Conservation (phyloP, 2,888 invertebrate species). For the Caenorhabditis drosophilae region DNA sequence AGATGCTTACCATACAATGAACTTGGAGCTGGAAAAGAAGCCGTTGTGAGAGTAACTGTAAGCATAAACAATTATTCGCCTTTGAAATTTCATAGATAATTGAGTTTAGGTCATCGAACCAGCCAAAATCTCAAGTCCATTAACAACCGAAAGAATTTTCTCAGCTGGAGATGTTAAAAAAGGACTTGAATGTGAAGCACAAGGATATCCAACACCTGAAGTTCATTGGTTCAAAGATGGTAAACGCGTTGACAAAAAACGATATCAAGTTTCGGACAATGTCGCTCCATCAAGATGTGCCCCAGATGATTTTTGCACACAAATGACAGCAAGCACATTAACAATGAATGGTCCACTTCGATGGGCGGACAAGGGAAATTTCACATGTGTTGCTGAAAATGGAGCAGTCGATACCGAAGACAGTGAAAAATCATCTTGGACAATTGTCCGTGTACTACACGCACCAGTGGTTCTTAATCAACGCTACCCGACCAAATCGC, state of each 20-base stretch:
- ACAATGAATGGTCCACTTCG: slow-evolving; percentile 74
- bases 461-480: slow-evolving; percentile 63
- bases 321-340: slow-evolving; percentile 47
- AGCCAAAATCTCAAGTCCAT: slow-evolving; percentile 54
- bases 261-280: slow-evolving; percentile 16
- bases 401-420: slow-evolving; percentile 73
- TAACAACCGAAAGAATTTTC: slow-evolving; percentile 52
- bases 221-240: slow-evolving; percentile 64
- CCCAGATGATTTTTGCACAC: slow-evolving; percentile 47
- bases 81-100: not conserved
- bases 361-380: slow-evolving; percentile 88
- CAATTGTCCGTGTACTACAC: slow-evolving; percentile 54
- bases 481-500: slow-evolving; percentile 43
- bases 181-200: slow-evolving; percentile 61
- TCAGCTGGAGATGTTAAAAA: slow-evolving; percentile 46
- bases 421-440: slow-evolving; percentile 43
- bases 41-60: slow-evolving; percentile 78
- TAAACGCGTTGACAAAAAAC: slow-evolving; percentile 16
- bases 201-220: slow-evolving; percentile 60
- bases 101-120: slow-evolving; percentile 56
- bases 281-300: slow-evolving; percentile 40
- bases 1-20: slow-evolving; percentile 85
- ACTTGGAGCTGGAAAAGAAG: slow-evolving; percentile 81
- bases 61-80: slow-evolving; percentile 65
- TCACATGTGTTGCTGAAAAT: slow-evolving; percentile 88